Evolutionary conservation across 2,113 vertebrate genomes (phyloP).

Genomic region (Glaucidium brasilianum): DNA sequence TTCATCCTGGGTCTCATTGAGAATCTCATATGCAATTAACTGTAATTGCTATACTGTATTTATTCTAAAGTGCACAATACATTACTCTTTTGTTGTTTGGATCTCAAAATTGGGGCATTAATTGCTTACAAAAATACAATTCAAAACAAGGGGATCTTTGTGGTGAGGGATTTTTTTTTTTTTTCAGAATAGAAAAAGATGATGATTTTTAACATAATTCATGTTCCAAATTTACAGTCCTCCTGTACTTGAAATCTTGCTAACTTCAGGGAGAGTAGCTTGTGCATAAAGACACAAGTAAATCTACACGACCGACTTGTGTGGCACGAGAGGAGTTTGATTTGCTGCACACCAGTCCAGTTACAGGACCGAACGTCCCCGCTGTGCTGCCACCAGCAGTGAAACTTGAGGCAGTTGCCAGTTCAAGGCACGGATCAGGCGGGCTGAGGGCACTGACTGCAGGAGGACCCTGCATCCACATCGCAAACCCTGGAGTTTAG

Average conservation of each 20-base stretch:
- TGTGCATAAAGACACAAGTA: rapidly evolving
- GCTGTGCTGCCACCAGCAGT: not conserved
- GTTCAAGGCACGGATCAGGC: not conserved
- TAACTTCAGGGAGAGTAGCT: not conserved
- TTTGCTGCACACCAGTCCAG: not conserved
- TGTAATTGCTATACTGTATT: conserved; percentile 36
- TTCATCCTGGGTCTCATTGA: not conserved
- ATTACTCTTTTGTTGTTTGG: not conserved
- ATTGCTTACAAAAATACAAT: not conserved
- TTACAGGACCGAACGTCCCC: rapidly evolving
- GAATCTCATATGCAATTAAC: conserved; percentile 35
- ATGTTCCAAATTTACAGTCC: not conserved
- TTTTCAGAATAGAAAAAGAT: not conserved
- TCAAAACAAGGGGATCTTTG: not conserved
- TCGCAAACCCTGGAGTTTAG: not conserved
- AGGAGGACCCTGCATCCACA: not conserved
- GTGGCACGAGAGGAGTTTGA: not conserved
- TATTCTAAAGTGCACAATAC: not conserved
- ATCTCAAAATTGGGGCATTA: not conserved
- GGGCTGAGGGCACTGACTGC: not conserved
- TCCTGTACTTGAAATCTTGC: not conserved
- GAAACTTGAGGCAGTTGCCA: not conserved
- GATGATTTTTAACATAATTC: not conserved
- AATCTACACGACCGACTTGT: not conserved
- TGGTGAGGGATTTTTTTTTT: not conserved